Evolutionary conservation across 2,888 invertebrate species (phyloP), one percentile per base, ranked within the genome.

Genomic region (Colostygia pectinataria): DNA sequence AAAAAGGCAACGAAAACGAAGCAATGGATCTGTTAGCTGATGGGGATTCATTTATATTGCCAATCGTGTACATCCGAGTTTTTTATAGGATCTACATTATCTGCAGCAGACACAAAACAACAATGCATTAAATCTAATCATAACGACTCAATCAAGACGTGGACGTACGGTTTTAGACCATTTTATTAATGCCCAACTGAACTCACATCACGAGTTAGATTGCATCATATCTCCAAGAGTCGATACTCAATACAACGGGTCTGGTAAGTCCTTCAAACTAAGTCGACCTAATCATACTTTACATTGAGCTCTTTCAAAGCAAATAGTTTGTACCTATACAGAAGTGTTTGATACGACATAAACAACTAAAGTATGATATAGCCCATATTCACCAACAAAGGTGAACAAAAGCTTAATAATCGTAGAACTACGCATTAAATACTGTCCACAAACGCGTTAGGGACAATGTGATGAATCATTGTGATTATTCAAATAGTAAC

Each of bases 341-440:
- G 41, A 53, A 20, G 28, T 27, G 10, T 12, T 37, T 28, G 9
- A 50, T 45, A 45, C 24, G 41, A 37, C 42, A 47, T 38, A 40
- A 39, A 12, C 33, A 9, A 20, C 3, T 1, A 20, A 15, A 34
- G 8, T 14, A 24, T 39, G 46, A 41, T 55, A 36, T 53, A n/a
- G 33, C 34, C 50, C 31, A 28, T 54, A 53, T 49, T 51, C 39
- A 55, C 43, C 23, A 51, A 53, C 53, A 51, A 51, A 48, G 44
- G 50, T 45, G 15, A 50, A 47, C 28, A 15, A 33, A 24, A 39
- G 8, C 20, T 14, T 10, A 10, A 47, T 43, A 23, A 10, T 48
- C 57, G 55, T 56, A 64, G 55, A 61, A 63, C 59, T 65, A 59
- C 63, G 63, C 57, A 68, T 53, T 59, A 45, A 56, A 59, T 65